A percentile compares a stretch with the other conserved stretches of the same genome.
These are phyloP conservation scores for Aythya baeri DNA, from an alignment of 2,113 vertebrate species.

Conservation along the genomic window DNA sequence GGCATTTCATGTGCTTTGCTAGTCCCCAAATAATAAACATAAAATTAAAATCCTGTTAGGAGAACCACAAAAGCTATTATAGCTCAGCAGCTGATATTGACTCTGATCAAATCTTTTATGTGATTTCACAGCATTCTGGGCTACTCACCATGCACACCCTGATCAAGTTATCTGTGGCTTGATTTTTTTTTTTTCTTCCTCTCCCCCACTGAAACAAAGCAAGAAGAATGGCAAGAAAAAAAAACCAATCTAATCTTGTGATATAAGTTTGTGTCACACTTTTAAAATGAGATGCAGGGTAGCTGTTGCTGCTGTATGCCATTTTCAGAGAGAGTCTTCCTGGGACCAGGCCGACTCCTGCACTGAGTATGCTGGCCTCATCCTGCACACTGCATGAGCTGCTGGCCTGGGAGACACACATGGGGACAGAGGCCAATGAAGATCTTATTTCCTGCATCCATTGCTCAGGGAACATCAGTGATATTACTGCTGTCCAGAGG, in stretches of 20 bases:
- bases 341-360: neutral
- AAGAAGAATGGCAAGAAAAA: neutral
- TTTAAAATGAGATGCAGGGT: neutral
- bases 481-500: neutral
- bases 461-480: accelerated
- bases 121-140: slow-evolving; percentile 65
- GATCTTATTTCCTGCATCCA: neutral
- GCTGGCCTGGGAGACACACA: neutral
- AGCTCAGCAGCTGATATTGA: slow-evolving; percentile 36
- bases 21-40: slow-evolving; percentile 74
- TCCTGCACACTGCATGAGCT: neutral
- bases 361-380: neutral
- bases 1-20: slow-evolving; percentile 28
- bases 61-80: slow-evolving; percentile 70
- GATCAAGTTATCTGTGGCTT: slow-evolving; percentile 15
- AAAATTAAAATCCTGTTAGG: slow-evolving; percentile 79
- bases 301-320: neutral
- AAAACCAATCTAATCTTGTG: neutral
- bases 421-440: accelerated
- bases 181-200: neutral
- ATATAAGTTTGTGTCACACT: slow-evolving; percentile 16
- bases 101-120: slow-evolving; percentile 69
- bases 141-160: neutral
- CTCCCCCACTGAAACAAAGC: neutral
- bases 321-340: neutral